Evolutionary conservation across 2,888 invertebrate genomes (phyloP).

Genomic region (Drosophila hamatofila): DNA sequence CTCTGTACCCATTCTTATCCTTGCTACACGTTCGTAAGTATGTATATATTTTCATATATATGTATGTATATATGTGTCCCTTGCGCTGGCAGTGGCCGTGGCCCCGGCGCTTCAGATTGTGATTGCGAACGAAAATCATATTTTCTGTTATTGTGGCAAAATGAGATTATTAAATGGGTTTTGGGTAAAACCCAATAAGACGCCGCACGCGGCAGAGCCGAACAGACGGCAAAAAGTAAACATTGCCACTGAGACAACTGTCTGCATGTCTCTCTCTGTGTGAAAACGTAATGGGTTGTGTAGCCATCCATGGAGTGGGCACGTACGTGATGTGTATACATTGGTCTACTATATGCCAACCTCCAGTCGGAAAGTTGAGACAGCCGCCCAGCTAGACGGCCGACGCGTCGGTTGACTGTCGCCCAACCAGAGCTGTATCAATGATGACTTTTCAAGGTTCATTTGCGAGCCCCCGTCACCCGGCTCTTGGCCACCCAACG

Average conservation of each 20-base stretch:
- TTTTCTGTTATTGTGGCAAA: conserved; percentile 82
- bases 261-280: conserved; percentile 42
- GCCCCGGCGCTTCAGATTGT: conserved; percentile 54
- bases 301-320: conserved; percentile 36
- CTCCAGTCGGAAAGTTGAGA: conserved; percentile 29
- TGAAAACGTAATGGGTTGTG: conserved; percentile 69
- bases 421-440: conserved; percentile 48
- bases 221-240: conserved; percentile 73
- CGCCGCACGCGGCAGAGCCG: conserved; percentile 47
- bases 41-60: conserved; percentile 1
- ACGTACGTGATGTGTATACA: conserved; percentile 78
- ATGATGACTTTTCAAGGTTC: conserved; percentile 79
- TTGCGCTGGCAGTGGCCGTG: conserved; percentile 39
- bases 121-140: conserved; percentile 75
- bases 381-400: conserved; percentile 20
- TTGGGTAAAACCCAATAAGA: conserved; percentile 80
- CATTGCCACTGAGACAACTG: conserved; percentile 74
- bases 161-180: conserved; percentile 82
- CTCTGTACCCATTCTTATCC: conserved; percentile 5
- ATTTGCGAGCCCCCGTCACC: conserved; percentile 55
- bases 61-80: conserved; percentile 19
- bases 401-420: conserved; percentile 39
- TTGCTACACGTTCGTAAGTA: conserved; percentile 10
- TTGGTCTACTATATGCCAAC: conserved; percentile 46
- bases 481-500: conserved; percentile 18